Evolutionary conservation across 2,113 vertebrate genomes (phyloP), one percentile per base, ranked within the genome.

Genomic region (Podocnemis expansa): DNA sequence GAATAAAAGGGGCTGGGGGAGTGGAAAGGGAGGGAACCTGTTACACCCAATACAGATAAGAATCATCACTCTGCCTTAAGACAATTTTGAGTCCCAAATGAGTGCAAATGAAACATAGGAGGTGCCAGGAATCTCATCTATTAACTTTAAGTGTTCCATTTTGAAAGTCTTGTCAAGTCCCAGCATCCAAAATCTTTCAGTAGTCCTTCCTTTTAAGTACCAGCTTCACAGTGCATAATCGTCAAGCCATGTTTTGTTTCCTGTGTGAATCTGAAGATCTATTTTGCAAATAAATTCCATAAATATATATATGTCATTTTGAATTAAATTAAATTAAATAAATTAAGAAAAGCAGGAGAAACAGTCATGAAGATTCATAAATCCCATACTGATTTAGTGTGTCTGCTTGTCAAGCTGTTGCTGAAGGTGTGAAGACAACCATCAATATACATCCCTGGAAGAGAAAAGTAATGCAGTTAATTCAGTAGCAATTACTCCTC

Each of bases 401-500:
- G 91, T 81, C 75, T 81, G 84, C 43, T 95, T 97, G 49, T 82
- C 89, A 96, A 63, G 41, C 31, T 94, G 54, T 94, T 93, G 83
- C 86, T 94, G 82, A 78, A 80, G 87, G 87, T 95, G 94, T 96
- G 94, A 96, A 89, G 92, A 94, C 87, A 94, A 81, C 75, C 95
- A 95, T 97, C 93, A 95, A 24, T 67, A 94, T 89, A 54, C 88
- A 70, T 80, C 73, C 80, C 91, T 11, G 47, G 93, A 95, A 92
- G 89, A 94, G 94, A 96, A 92, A 75, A 75, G 85, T 95, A 93
- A 95, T 87, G 88, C 91, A 4, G 56, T 97, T 93, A 84, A 95
- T 97, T 95, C 91, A 79, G 91, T 80, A 84, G 85, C 93, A 96
- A 95, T 97, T 96, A 96, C 84, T 92, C 84, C 88, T 91, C 73